Evolutionary conservation across 2,888 invertebrate species (phyloP), one percentile per base, ranked within the genome.

Genomic region (Drosophila infuscata): DNA sequence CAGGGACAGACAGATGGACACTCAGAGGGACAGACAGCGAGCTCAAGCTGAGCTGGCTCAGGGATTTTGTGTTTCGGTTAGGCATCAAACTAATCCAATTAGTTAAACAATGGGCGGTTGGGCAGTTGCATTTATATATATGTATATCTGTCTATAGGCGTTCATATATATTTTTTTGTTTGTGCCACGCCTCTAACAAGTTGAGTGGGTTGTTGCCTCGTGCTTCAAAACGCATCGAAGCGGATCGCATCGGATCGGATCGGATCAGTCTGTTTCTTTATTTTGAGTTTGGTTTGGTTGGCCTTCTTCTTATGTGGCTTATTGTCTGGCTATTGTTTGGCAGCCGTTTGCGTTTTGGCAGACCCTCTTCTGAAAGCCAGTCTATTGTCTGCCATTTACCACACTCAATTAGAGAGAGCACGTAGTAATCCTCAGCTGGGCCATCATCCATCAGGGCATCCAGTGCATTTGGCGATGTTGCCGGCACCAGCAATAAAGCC

Each of bases 41-140:
- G 33, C 53, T 62, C 56, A 51, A 59, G 15, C 52, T 57, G 66
- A 53, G 46, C 30, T 41, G 43, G 59, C 35, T 33, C 70, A 43
- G 81, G 68, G 54, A 29, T 38, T 38, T 29, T 29, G n/a, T 52
- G 12, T 48, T 36, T 53, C 32, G 81, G 82, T 78, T 80, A 71
- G 80, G 80, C 85, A 89, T 89, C 88, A 85, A 85, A 78, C 72
- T 85, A 85, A 85, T 85, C 85, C 85, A 85, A 85, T 85, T 85
- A 85, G 85, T 85, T 85, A 70, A 71, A 85, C 85, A 85, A 89
- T 85, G 74, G 25, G 25, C 25, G 25, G 36, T 20, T 49, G 12
- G 58, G 43, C 66, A 70, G 58, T 56, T 60, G 29, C 29, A 35
- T 36, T 62, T 43, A 2, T 52, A 20, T 60, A 7, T 57, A 15